These are phyloP conservation scores for Macquaria ambigua DNA, from an alignment of 2,113 vertebrate species.

Conservation along the genomic window DNA sequence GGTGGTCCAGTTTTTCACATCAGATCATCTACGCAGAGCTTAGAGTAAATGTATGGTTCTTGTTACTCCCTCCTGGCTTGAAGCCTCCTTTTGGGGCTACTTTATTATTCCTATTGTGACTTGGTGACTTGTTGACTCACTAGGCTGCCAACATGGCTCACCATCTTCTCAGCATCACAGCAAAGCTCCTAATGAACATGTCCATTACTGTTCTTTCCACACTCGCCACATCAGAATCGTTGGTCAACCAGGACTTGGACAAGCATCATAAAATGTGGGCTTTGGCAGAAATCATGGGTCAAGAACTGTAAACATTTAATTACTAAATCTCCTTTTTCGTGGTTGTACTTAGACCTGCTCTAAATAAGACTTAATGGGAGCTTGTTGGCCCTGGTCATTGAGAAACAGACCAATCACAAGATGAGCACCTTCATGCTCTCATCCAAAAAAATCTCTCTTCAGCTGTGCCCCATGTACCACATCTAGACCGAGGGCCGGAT, in stretches of 20 bases:
- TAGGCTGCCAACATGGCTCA: background rate
- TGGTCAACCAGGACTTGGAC: constrained; percentile 12
- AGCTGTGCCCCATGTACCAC: background rate
- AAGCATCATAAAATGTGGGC: background rate
- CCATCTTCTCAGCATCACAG: background rate
- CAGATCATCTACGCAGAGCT: background rate
- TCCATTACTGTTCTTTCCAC: background rate
- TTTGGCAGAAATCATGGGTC: background rate
- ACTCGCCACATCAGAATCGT: background rate
- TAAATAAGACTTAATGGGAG: background rate
- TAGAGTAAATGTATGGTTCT: constrained; percentile 7
- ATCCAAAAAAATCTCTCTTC: background rate
- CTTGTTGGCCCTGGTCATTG: too few relatives aligned
- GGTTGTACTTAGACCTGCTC: background rate
- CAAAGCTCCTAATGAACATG: constrained; percentile 23
- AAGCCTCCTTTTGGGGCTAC: background rate
- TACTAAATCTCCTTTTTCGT: background rate
- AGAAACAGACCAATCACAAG: background rate
- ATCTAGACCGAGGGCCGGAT: background rate
- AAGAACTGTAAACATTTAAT: constrained; percentile 5
- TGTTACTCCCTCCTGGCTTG: constrained; percentile 1
- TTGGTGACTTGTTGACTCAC: constrained; percentile 9
- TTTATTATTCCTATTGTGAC: constrained; percentile 31
- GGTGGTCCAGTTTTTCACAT: constrained; percentile 30
- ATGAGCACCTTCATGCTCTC: background rate